Conservation (phyloP, 2,888 invertebrate genomes). For the Chironomus riparius region DNA sequence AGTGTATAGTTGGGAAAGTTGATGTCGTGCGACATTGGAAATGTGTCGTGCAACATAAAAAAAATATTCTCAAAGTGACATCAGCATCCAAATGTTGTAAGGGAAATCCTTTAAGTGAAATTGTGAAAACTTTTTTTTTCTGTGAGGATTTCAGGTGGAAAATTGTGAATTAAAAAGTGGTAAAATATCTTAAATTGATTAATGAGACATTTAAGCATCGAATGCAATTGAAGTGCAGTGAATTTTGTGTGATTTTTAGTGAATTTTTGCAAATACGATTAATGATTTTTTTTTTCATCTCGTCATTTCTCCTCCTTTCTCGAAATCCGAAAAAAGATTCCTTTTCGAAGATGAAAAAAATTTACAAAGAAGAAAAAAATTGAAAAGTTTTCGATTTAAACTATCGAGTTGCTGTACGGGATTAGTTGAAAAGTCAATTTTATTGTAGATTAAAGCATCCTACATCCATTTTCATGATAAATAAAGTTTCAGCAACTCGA, state of each 20-base stretch:
- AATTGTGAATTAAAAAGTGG: conserved; percentile 24
- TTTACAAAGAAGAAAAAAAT: neutral
- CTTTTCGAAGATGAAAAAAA: conserved; percentile 14
- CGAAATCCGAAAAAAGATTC: neutral
- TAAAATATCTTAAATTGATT: neutral
- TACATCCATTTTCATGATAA: no score
- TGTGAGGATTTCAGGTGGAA: conserved; percentile 23
- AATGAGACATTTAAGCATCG: neutral
- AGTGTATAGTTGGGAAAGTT: neutral
- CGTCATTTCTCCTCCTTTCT: neutral
- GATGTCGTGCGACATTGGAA: neutral
- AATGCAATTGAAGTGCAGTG: conserved; percentile 15
- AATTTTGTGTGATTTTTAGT: conserved; percentile 15
- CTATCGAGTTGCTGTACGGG: neutral
- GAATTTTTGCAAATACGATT: conserved; percentile 13
- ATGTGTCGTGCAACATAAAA: neutral
- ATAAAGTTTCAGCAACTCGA: neutral
- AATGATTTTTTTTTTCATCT: conserved; percentile 8
- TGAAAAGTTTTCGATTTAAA: neutral
- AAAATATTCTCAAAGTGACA: conserved; percentile 15
- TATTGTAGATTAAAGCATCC: neutral
- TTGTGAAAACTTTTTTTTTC: conserved; percentile 18
- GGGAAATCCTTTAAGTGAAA: conserved; percentile 27
- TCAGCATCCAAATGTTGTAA: conserved; percentile 26
- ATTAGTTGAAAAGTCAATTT: neutral